phyloP scores from a whole-genome alignment of 2,888 invertebrate species.

The Alcis repandata region DNA sequence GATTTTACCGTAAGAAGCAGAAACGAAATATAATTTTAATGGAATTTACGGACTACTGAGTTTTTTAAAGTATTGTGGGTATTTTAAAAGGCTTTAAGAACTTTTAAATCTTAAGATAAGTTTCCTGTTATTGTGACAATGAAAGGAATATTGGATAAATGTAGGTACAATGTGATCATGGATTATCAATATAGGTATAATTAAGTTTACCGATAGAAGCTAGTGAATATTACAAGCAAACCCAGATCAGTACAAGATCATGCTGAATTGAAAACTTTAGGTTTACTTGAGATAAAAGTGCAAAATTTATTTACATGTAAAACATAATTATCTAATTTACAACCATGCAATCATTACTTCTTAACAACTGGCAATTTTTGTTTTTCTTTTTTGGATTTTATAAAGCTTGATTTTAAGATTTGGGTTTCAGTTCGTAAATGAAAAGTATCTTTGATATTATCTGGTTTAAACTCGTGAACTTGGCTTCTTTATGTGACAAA shows the following conservation, averaged over 20 bases:
- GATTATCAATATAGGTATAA: not conserved
- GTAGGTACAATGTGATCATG: not conserved
- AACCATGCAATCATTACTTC: constrained; percentile 3
- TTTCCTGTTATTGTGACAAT: not conserved
- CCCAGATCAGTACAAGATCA: constrained; percentile 4
- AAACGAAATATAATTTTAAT: not conserved
- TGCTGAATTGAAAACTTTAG: not conserved
- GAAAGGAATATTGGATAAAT: not conserved
- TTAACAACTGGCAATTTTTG: no score
- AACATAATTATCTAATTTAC: not conserved
- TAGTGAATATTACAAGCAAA: not conserved
- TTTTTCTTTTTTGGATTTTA: not conserved
- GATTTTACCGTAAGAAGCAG: not conserved
- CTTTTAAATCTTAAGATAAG: not conserved
- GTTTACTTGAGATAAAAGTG: not conserved
- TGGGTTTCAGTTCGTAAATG: no score
- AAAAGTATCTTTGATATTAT: no score
- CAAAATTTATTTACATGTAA: not conserved
- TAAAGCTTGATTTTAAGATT: not conserved
- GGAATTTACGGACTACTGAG: not conserved
- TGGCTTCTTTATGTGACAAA: no score
- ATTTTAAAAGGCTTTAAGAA: not conserved
- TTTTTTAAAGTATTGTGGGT: not conserved
- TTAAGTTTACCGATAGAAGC: not conserved
- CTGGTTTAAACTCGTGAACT: no score